Base-by-base conservation (phyloP, 2,113 vertebrate genomes). In the Hiodon tergisus region DNA sequence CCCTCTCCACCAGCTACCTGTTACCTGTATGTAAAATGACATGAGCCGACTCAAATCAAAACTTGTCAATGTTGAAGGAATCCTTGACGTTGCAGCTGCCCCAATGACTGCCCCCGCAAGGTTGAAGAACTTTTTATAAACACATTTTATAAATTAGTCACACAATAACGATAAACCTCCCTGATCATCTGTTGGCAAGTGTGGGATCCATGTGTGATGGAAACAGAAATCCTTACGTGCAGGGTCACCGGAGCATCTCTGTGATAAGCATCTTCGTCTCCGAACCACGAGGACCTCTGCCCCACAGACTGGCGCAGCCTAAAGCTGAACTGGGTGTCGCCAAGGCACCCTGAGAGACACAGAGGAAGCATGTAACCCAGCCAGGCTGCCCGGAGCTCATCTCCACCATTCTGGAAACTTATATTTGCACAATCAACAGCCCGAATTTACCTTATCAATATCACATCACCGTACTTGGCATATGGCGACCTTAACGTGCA, bases 311-410 rank as follows among this genome's bases (percentile, higher is more conserved):
- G 94, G 0, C 96, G 94, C 3, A 99, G 88, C 17, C 96, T 91
- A 87, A 99, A 99, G 80, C 92, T 97, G 83, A 98, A 99, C 81
- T 97, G 95, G 0, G 96, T 99, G 80, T 99, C 97, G 54, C 97
- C 96, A 0, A 98, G 93, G 86, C 94, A 92, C 74, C 97, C 96
- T 99, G 87, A 16, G 46, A 47, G 13, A 51, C 55, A 70, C 16
- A 62, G 16, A 7, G 16, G 53, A 65, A 58, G 8, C 46, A 11
- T 59, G 47, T 13, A 31, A 31, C 31, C 31, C 31, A 31, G 31
- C 31, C 2, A 31, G 31, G 31, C 31, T 31, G 31, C 31, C 31
- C 31, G 31, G 31, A 31, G 31, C 31, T 31, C 31, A 31, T 31
- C 31, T 31, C 31, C 31, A 31, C 31, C 31, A 31, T 31, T 31